Conservation (phyloP, 1,140 invertebrate genomes). For the Chrysoperla carnea region DNA sequence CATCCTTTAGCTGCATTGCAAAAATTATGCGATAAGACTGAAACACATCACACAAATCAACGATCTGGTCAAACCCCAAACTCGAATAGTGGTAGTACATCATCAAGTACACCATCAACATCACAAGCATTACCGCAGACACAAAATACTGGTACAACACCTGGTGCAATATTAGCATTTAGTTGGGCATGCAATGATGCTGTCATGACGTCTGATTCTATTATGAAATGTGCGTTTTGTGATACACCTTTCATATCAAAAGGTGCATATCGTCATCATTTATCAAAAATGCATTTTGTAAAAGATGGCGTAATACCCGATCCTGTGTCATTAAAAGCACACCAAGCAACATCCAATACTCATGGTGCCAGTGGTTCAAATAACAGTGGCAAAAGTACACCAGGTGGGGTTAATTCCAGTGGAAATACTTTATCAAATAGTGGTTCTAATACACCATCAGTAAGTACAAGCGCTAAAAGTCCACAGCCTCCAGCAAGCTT, state of each 20-base stretch:
- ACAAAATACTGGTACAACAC: conserved; percentile 34
- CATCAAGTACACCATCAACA: conserved; percentile 18
- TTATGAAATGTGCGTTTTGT: conserved; percentile 92
- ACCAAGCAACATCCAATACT: conserved; percentile 30
- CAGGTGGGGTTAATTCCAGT: conserved; percentile 7
- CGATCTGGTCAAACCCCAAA: conserved; percentile 17
- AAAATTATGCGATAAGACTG: conserved; percentile 87
- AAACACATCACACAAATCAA: conserved; percentile 34
- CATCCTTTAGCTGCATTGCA: conserved; percentile 85
- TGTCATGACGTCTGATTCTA: conserved; percentile 64
- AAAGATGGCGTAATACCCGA: conserved; percentile 75
- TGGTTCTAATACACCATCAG: conserved; percentile 20
- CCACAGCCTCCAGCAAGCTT: conserved; percentile 39
- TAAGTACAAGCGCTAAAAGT: conserved; percentile 26
- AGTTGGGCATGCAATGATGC: conserved; percentile 89
- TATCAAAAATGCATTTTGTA: conserved; percentile 93
- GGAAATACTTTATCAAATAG: conserved; percentile 5
- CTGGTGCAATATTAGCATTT: conserved; percentile 72
- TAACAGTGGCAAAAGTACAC: conserved; percentile 7
- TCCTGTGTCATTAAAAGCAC: conserved; percentile 38
- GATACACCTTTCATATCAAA: conserved; percentile 93
- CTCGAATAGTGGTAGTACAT: conserved; percentile 16
- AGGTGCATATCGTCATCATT: conserved; percentile 87
- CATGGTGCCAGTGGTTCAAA: conserved; percentile 10
- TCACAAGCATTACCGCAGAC: conserved; percentile 9